Evolutionary conservation across 2,888 invertebrate genomes (phyloP), one percentile per base, ranked within the genome.

Genomic region (Drosophila kambysellisi): DNA sequence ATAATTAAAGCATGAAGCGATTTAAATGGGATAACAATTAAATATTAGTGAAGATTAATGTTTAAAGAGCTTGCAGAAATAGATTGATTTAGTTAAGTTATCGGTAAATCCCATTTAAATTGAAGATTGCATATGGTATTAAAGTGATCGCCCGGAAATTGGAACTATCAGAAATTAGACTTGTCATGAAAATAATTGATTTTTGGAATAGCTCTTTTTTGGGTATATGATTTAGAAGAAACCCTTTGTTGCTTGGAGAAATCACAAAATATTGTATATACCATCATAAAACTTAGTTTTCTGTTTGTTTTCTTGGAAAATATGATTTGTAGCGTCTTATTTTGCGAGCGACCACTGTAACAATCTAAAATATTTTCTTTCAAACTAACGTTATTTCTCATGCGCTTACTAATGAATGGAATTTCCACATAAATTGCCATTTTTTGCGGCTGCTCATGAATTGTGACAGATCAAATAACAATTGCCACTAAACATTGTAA

Each of bases 401-500:
- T 83, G 81, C 79, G 86, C 82, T 84, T 88, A 72, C 76, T 80
- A 78, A 79, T 68, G 30, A 60, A 61, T 70, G 41, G 53, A 74
- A 72, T 58, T 60, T 59, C 15, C 70, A 63, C 17, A 77, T 76
- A 56, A 56, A 76, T 58, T 93, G 94, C 94, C 94, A 94, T 94
- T 94, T 94, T 94, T 94, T 94, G 91, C 93, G 93, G 94, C 94
- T 94, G 93, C 93, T 92, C 92, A 92, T 90, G 39, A 54, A 67
- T 30, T 71, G 76, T 82, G 62, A 79, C 75, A 78, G 86, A 79
- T 50, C 15, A 35, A 32, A 30, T n/a, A 6, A 25, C 2, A 35
- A 35, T 41, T 51, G 30, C 64, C n/a, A 54, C 25, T 74, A 70
- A 72, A 25, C 7, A 30, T 29, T 59, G 39, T 53, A 48, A 61